A percentile compares a stretch with the other conserved stretches of the same genome.
These are phyloP conservation scores for Volucella bombylans DNA, from an alignment of 2,888 invertebrate genomes.

Conservation along the genomic window DNA sequence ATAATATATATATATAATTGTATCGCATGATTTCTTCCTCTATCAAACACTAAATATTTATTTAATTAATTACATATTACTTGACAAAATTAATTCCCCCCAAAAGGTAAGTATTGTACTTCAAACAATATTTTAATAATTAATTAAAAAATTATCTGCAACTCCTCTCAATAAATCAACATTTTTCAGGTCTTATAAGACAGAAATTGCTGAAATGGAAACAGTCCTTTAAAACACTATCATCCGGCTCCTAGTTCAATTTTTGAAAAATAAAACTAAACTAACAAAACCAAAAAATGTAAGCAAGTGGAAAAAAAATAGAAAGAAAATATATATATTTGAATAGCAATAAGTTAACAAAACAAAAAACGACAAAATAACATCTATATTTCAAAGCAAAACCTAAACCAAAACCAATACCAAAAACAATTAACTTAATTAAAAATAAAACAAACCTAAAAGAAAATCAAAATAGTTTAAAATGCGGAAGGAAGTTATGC, in stretches of 20 bases:
- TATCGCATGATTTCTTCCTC: too few species aligned
- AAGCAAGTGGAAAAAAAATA: conserved; percentile 59
- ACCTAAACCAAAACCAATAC: conserved; percentile 12
- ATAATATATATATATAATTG: too few species aligned
- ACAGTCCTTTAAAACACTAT: conserved; percentile 89
- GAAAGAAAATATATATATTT: conserved; percentile 61
- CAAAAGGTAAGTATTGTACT: conserved; percentile 13
- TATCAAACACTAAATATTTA: too few species aligned
- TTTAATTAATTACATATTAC: too few species aligned
- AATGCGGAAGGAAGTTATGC: conserved; percentile 48
- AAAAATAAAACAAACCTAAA: conserved; percentile 42
- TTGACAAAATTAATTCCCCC: too few species aligned
- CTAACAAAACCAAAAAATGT: conserved; percentile 51
- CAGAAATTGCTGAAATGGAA: conserved; percentile 94
- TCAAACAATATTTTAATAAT: too few species aligned
- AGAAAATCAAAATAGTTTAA: conserved; percentile 70
- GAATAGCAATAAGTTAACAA: conserved; percentile 77
- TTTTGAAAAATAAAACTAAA: conserved; percentile 61
- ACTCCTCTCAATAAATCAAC: conserved; percentile 3
- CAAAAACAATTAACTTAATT: conserved; percentile 47
- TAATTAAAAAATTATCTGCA: not conserved
- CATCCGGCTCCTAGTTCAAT: conserved; percentile 71
- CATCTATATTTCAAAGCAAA: conserved; percentile 59
- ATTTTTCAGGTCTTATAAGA: conserved; percentile 84
- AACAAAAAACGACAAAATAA: conserved; percentile 55